Conservation (phyloP, 2,113 vertebrate genomes). For the Lynx canadensis region DNA sequence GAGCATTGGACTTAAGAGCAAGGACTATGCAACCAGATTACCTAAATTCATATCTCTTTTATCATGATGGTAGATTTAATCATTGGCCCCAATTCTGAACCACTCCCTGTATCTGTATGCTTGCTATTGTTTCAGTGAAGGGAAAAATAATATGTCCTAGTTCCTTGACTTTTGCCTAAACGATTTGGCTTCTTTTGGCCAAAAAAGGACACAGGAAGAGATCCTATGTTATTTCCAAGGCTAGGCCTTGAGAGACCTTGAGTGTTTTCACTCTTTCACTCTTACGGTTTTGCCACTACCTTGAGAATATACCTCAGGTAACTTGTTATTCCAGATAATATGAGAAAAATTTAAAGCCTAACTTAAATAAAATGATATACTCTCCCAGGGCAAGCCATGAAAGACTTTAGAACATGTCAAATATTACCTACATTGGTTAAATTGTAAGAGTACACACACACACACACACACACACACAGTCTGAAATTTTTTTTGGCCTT, state of each 20-base stretch:
- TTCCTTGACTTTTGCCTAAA: background rate
- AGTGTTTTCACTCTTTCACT: background rate
- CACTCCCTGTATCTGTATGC: rapidly evolving
- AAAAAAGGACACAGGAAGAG: background rate
- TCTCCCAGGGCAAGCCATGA: background rate
- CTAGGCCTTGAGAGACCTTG: background rate
- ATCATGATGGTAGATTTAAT: background rate
- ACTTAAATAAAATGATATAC: background rate
- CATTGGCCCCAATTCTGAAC: background rate
- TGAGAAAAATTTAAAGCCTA: background rate
- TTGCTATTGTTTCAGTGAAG: background rate
- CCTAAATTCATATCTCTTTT: background rate
- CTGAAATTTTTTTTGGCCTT: background rate
- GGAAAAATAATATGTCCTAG: background rate
- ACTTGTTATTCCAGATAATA: background rate
- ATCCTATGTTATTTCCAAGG: background rate
- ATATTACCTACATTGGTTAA: background rate
- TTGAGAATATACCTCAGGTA: background rate
- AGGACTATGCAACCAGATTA: background rate
- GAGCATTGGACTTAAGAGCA: background rate
- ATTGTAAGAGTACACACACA: background rate
- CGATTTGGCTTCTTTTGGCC: background rate
- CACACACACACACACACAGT: background rate
- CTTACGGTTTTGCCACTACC: background rate
- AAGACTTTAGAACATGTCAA: background rate